Conservation (phyloP, 2,888 invertebrate species). For the Hydrotaea diabolus region DNA sequence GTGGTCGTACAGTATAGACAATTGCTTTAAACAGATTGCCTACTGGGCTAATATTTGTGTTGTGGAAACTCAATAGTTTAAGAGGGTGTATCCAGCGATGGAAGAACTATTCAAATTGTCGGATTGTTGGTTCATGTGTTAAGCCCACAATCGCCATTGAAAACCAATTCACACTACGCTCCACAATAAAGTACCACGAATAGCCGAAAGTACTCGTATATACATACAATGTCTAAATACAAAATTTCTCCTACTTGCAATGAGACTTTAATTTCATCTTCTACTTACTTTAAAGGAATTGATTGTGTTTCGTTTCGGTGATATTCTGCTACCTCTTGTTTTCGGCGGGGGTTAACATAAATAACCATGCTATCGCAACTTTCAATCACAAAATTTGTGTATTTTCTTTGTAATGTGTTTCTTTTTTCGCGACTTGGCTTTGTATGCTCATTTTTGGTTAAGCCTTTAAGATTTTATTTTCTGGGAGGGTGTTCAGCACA, state of each 20-base stretch:
- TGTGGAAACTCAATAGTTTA: background rate
- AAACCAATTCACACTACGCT: slow-evolving; percentile 38
- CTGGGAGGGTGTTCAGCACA: slow-evolving; percentile 4
- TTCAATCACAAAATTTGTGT: slow-evolving; percentile 61
- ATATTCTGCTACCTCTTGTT: slow-evolving; percentile 45
- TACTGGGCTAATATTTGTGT: slow-evolving; percentile 64
- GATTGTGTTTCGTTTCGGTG: slow-evolving; percentile 25
- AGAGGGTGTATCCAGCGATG: slow-evolving; percentile 59
- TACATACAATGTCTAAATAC: too few species aligned
- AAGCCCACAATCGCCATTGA: slow-evolving; percentile 9
- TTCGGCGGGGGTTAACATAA: slow-evolving; percentile 49
- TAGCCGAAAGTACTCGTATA: background rate
- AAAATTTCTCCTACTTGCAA: slow-evolving; percentile 51
- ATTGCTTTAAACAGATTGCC: slow-evolving; percentile 65
- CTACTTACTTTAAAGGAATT: slow-evolving; percentile 38
- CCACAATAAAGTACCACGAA: slow-evolving; percentile 51
- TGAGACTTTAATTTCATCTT: slow-evolving; percentile 25
- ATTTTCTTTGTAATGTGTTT: slow-evolving; percentile 57
- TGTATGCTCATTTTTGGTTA: slow-evolving; percentile 36
- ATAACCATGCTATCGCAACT: slow-evolving; percentile 63
- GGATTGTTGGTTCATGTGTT: slow-evolving; percentile 28
- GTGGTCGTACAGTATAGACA: slow-evolving; percentile 46
- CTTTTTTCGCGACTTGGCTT: background rate
- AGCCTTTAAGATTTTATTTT: slow-evolving; percentile 59
- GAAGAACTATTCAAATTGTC: slow-evolving; percentile 45